These are phyloP conservation scores for Siniperca chuatsi DNA, from an alignment of 2,113 vertebrate genomes.

Conservation along the genomic window DNA sequence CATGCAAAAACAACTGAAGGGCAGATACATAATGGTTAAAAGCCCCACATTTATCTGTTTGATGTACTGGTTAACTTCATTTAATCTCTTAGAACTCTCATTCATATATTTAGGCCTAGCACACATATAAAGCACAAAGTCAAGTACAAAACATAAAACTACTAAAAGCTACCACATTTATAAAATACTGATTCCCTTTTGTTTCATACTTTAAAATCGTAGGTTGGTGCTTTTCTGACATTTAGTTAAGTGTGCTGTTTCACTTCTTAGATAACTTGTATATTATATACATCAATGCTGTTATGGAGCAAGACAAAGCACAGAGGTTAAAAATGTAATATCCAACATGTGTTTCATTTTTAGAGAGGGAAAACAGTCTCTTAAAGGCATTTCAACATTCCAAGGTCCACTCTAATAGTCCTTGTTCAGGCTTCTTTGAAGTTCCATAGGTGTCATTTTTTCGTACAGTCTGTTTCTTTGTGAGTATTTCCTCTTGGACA, in stretches of 20 bases:
- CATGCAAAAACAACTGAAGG: conserved; percentile 71
- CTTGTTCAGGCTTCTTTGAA: conserved; percentile 52
- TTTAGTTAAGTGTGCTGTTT: conserved; percentile 67
- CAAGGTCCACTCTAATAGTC: conserved; percentile 34
- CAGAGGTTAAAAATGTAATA: conserved; percentile 40
- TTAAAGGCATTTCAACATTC: conserved; percentile 59
- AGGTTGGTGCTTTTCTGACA: conserved; percentile 60
- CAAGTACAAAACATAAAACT: conserved; percentile 54
- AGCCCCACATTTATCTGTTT: conserved; percentile 30
- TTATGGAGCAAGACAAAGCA: conserved; percentile 40
- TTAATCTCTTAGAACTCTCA: conserved; percentile 35
- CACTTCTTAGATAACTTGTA: conserved; percentile 33
- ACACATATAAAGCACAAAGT: conserved; percentile 62
- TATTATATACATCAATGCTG: conserved; percentile 58
- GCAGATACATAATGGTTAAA: conserved; percentile 47
- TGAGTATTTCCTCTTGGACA: neutral
- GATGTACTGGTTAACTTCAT: conserved; percentile 22
- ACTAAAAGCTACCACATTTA: conserved; percentile 60
- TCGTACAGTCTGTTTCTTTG: conserved; percentile 31
- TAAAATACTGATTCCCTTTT: conserved; percentile 55
- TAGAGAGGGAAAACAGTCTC: conserved; percentile 44
- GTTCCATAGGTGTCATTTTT: conserved; percentile 13
- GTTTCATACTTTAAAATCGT: conserved; percentile 33
- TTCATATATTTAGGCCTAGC: conserved; percentile 24
- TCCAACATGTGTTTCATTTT: conserved; percentile 43